A percentile compares a stretch with the other conserved stretches of the same genome.
phyloP scores from a whole-genome alignment of 2,113 vertebrate genomes.

The Sceloporus undulatus region DNA sequence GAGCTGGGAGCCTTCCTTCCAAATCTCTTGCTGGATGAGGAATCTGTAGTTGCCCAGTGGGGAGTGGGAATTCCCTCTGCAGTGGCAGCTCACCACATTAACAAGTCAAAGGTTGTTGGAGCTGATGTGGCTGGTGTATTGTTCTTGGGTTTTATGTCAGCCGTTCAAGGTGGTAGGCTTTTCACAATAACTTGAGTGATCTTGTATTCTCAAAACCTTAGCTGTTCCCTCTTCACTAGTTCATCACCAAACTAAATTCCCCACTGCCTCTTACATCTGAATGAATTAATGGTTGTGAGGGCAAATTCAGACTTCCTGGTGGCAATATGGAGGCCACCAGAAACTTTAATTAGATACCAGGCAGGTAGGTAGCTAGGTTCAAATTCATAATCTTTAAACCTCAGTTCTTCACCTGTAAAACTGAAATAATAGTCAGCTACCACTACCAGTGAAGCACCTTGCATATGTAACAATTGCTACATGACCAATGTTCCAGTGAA shows the following conservation, averaged over 20 bases:
- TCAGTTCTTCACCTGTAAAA: not conserved
- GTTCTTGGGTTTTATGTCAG: no score
- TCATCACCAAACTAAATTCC: not conserved
- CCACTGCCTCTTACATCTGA: no score
- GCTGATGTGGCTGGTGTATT: not conserved
- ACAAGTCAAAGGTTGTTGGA: not conserved
- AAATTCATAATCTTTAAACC: not conserved
- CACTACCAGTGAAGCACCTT: not conserved
- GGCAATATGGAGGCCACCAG: not conserved
- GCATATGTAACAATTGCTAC: not conserved
- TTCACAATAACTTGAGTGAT: no score
- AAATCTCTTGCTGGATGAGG: not conserved
- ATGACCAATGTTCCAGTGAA: not conserved
- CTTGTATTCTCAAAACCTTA: not conserved
- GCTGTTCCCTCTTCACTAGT: not conserved
- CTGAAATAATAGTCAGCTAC: not conserved
- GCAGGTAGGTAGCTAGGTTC: not conserved
- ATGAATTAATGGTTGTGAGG: no score
- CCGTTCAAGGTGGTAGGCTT: no score
- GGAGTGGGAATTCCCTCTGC: not conserved
- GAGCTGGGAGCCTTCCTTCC: not conserved
- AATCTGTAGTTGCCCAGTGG: not conserved
- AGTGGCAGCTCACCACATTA: not conserved
- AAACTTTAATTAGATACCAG: not conserved
- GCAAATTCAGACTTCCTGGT: no score